These are phyloP conservation scores for Toxostoma redivivum DNA, from an alignment of 2,113 vertebrate species.

Conservation along the genomic window DNA sequence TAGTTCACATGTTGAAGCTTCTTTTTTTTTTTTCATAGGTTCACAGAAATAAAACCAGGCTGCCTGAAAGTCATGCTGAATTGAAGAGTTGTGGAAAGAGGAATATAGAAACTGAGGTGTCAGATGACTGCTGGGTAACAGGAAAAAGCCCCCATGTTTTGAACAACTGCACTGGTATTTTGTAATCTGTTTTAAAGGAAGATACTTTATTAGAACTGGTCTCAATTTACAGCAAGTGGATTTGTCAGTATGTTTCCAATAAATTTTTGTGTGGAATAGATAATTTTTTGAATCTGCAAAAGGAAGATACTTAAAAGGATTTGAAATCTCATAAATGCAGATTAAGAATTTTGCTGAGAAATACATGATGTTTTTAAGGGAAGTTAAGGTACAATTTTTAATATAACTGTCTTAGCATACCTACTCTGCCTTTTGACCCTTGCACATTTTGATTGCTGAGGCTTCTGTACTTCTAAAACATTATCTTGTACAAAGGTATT, in stretches of 20 bases:
- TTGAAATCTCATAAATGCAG: background rate
- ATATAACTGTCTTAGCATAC: background rate
- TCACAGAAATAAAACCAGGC: constrained; percentile 87
- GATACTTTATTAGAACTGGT: constrained; percentile 47
- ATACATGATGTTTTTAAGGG: background rate
- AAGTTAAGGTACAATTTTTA: background rate
- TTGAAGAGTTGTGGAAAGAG: constrained; percentile 60
- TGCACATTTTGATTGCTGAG: background rate
- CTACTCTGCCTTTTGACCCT: background rate
- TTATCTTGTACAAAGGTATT: background rate
- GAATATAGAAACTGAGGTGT: constrained; percentile 14
- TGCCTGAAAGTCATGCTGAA: constrained; percentile 85
- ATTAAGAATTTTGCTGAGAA: background rate
- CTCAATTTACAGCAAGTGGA: background rate
- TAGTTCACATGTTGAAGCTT: constrained; percentile 36
- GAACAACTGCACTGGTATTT: constrained; percentile 26
- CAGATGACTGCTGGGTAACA: background rate
- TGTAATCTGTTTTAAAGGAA: constrained; percentile 31
- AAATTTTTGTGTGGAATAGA: background rate
- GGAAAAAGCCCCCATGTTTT: background rate
- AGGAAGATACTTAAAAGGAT: background rate
- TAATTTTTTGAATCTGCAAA: background rate
- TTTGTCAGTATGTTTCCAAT: constrained; percentile 4
- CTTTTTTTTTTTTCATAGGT: constrained; percentile 77
- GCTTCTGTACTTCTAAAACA: background rate